Conservation (phyloP, 2,113 vertebrate species). For the Sigmodon hispidus region DNA sequence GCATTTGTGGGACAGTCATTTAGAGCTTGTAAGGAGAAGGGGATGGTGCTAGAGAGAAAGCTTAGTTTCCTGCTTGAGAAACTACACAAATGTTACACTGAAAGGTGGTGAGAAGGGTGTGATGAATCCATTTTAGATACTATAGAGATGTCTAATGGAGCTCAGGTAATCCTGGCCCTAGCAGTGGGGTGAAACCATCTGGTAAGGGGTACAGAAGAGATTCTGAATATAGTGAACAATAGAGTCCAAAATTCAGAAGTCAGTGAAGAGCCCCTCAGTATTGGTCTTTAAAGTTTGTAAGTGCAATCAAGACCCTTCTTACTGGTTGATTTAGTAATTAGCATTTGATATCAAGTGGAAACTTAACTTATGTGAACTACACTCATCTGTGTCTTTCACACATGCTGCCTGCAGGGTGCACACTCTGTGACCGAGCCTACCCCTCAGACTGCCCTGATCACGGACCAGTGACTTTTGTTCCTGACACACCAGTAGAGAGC, state of each 20-base stretch:
- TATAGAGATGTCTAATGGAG: background rate
- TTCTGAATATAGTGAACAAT: background rate
- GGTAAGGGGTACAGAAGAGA: background rate
- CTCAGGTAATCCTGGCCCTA: background rate
- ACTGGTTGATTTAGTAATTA: background rate
- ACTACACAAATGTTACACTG: background rate
- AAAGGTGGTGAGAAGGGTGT: background rate
- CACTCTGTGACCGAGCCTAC: slow-evolving; percentile 96
- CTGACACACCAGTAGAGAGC: slow-evolving; percentile 95
- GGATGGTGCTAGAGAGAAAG: background rate
- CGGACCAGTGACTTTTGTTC: slow-evolving; percentile 96
- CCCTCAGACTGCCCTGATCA: slow-evolving; percentile 97
- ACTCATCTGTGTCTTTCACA: slow-evolving; percentile 67
- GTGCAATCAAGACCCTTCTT: background rate
- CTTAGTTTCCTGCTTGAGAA: background rate
- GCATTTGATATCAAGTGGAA: background rate
- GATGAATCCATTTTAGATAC: background rate
- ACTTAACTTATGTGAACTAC: background rate
- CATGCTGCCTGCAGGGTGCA: slow-evolving; percentile 90
- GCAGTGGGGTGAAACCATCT: background rate
- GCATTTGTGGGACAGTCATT: background rate
- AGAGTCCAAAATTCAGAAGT: background rate
- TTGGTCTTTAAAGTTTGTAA: background rate
- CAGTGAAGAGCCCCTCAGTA: background rate
- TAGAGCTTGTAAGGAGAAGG: background rate